phyloP scores from a whole-genome alignment of 2,888 invertebrate genomes.

The Apamea epomidion region DNA sequence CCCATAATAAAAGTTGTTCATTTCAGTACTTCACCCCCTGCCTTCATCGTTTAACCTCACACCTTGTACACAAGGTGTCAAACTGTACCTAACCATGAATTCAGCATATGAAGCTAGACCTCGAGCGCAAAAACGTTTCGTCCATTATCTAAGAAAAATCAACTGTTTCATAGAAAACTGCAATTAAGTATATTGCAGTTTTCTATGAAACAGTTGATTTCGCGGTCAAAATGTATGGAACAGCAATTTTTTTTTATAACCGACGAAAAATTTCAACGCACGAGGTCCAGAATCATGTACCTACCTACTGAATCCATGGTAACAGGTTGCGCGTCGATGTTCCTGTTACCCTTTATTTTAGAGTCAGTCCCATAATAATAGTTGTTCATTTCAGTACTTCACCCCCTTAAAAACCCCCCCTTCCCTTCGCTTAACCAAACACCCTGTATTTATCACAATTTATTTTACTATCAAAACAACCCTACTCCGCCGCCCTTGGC shows the following conservation, averaged over 20 bases:
- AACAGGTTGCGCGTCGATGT: too few species aligned
- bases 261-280: not conserved
- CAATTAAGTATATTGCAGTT: not conserved
- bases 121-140: not conserved
- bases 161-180: not conserved
- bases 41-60: not conserved
- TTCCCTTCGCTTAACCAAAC: not conserved
- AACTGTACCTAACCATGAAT: too few species aligned
- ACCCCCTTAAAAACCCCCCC: not conserved
- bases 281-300: not conserved
- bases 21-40: not conserved
- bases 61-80: not conserved
- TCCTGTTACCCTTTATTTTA: not conserved
- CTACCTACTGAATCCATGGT: too few species aligned
- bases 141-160: not conserved
- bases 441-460: not conserved
- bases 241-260: not conserved
- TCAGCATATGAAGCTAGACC: not conserved
- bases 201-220: too few species aligned
- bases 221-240: not conserved
- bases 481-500: constrained; percentile 45
- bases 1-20: not conserved
- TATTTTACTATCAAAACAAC: constrained; percentile 31
- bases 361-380: not conserved
- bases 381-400: not conserved